A percentile compares a stretch with the other conserved stretches of the same genome.
phyloP scores from a whole-genome alignment of 1,140 invertebrate species.

The Stenopsyche tienmushanensis region DNA sequence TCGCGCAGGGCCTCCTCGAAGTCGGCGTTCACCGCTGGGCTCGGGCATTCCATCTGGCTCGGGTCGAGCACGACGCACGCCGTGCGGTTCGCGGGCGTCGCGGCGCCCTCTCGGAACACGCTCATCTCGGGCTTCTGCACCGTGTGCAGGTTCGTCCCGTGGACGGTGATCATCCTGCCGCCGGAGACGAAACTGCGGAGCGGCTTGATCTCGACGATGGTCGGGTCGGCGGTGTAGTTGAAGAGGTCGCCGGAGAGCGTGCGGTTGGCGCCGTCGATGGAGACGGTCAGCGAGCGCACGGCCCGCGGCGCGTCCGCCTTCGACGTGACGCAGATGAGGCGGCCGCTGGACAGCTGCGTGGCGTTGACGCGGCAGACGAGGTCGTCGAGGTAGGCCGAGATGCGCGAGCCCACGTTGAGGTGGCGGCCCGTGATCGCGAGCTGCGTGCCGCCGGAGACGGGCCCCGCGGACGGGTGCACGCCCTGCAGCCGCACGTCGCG shows the following conservation, averaged over 20 bases:
- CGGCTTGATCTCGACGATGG: conserved; percentile 89
- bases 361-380: conserved; percentile 85
- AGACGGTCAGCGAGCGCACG: conserved; percentile 55
- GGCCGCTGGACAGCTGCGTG: conserved; percentile 83
- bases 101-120: conserved; percentile 72
- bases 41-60: conserved; percentile 93
- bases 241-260: conserved; percentile 86
- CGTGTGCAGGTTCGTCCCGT: conserved; percentile 87
- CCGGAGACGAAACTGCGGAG: conserved; percentile 86
- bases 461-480: conserved; percentile 83
- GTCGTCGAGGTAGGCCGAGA: conserved; percentile 85
- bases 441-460: conserved; percentile 90
- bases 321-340: conserved; percentile 85
- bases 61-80: conserved; percentile 83
- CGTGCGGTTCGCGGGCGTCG: conserved; percentile 73
- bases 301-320: conserved; percentile 53
- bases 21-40: conserved; percentile 75
- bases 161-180: conserved; percentile 89
- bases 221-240: conserved; percentile 90
- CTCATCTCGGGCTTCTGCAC: conserved; percentile 90
- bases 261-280: conserved; percentile 62
- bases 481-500: conserved; percentile 81
- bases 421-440: conserved; percentile 88
- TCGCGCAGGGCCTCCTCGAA: conserved; percentile 54
- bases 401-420: conserved; percentile 90